Conservation (phyloP, 2,113 vertebrate species). For the Gallinago media region DNA sequence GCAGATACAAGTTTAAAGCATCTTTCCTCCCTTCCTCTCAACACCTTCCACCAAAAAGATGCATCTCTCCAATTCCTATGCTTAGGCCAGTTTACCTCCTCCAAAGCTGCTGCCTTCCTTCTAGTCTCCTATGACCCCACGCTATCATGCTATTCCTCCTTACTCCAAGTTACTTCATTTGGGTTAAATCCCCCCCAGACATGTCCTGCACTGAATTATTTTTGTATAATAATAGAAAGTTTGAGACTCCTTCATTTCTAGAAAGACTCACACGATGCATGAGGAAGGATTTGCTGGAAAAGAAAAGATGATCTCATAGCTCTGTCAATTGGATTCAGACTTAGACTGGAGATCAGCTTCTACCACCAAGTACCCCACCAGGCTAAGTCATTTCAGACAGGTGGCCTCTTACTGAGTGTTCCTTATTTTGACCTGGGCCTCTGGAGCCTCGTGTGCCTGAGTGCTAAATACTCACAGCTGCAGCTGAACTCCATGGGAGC, state of each 20-base stretch:
- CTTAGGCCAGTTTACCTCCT: background rate
- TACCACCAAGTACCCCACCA: background rate
- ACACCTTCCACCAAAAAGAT: background rate
- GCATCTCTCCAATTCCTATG: rapidly evolving
- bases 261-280: background rate
- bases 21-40: background rate
- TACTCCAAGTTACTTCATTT: background rate
- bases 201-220: background rate
- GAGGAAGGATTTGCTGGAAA: constrained; percentile 1
- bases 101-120: background rate
- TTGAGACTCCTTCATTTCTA: background rate
- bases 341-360: background rate
- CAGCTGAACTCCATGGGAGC: background rate
- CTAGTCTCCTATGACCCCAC: background rate
- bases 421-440: background rate
- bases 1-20: background rate
- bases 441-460: background rate
- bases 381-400: background rate
- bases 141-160: background rate
- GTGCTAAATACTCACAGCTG: background rate
- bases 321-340: background rate
- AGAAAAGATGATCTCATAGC: constrained; percentile 5
- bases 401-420: background rate
- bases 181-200: background rate
- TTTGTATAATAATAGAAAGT: background rate